Percentiles rank a stretch among this genome's conserved stretches.
Conservation (phyloP, 2,113 vertebrate genomes). For the Halichoeres trimaculatus region DNA sequence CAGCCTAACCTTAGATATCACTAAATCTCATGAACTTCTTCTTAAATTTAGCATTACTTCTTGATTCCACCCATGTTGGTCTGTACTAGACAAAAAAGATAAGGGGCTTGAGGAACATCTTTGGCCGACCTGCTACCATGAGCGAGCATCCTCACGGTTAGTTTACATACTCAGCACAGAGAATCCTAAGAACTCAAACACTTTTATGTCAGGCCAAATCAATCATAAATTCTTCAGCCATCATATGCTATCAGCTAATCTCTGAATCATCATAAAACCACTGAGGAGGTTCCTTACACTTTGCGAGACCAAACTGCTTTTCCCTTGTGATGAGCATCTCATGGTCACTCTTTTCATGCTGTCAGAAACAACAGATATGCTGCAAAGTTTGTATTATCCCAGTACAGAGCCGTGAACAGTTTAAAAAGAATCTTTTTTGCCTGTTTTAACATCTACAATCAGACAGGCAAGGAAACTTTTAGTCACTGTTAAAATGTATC, state of each 20-base stretch:
- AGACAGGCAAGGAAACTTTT: neutral
- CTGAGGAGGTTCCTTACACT: neutral
- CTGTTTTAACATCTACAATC: constrained; percentile 3
- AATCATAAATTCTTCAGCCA: neutral
- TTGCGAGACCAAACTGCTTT: constrained; percentile 33
- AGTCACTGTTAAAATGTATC: neutral
- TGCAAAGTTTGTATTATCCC: constrained; percentile 14
- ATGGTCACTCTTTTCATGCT: constrained; percentile 8
- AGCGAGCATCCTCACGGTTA: constrained; percentile 12
- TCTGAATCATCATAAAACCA: neutral
- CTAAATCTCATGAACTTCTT: neutral
- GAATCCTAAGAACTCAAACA: neutral
- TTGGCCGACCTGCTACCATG: constrained; percentile 15
- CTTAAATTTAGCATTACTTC: neutral
- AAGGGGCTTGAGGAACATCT: constrained; percentile 2
- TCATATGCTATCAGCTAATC: neutral
- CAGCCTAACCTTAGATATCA: no score
- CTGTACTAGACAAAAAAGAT: neutral
- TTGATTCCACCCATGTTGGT: neutral
- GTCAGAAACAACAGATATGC: constrained; percentile 30
- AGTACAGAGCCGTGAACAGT: constrained; percentile 32
- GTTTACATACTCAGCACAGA: neutral
- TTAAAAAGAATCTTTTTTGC: neutral
- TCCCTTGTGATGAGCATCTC: constrained; percentile 15
- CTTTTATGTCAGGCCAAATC: neutral